Evolutionary conservation across 2,888 invertebrate species (phyloP).

Genomic region (Hesperia comma): DNA sequence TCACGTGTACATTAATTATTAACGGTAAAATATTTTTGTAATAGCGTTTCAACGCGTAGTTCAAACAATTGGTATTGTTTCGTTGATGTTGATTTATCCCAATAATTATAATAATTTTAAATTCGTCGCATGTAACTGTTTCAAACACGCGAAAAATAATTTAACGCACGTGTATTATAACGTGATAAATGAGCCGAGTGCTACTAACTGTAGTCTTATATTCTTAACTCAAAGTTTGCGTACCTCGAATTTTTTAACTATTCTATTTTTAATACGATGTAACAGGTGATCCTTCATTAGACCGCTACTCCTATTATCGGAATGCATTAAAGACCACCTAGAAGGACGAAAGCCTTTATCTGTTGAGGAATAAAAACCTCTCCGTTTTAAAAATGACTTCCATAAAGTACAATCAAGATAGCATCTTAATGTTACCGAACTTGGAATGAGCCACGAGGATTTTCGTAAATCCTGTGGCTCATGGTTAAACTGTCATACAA

Average conservation of each 20-base stretch:
- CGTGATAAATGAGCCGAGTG: conserved; percentile 27
- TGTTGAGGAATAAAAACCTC: conserved; percentile 42
- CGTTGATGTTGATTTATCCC: conserved; percentile 39
- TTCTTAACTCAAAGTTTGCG: background rate
- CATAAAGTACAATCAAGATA: conserved; percentile 36
- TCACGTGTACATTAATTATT: conserved; percentile 13
- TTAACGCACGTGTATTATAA: conserved; percentile 37
- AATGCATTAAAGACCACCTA: conserved; percentile 62
- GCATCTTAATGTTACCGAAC: conserved; percentile 25
- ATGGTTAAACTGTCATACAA: conserved; percentile 9
- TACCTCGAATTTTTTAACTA: background rate
- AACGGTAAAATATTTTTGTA: conserved; percentile 8
- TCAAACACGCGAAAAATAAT: conserved; percentile 36
- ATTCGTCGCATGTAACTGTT: conserved; percentile 45
- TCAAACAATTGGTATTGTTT: conserved; percentile 39
- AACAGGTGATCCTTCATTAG: conserved; percentile 18
- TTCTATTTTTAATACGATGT: conserved; percentile 9
- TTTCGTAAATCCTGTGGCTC: conserved; percentile 16
- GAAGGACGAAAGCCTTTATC: conserved; percentile 48
- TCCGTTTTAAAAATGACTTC: conserved; percentile 36
- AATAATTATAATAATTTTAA: conserved; percentile 34
- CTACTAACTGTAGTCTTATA: background rate
- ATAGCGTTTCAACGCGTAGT: conserved; percentile 1
- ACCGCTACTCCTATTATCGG: conserved; percentile 39
- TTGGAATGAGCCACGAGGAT: conserved; percentile 25